Conservation (phyloP, 2,797 vertebrate genomes). For the Zalophus californianus region DNA sequence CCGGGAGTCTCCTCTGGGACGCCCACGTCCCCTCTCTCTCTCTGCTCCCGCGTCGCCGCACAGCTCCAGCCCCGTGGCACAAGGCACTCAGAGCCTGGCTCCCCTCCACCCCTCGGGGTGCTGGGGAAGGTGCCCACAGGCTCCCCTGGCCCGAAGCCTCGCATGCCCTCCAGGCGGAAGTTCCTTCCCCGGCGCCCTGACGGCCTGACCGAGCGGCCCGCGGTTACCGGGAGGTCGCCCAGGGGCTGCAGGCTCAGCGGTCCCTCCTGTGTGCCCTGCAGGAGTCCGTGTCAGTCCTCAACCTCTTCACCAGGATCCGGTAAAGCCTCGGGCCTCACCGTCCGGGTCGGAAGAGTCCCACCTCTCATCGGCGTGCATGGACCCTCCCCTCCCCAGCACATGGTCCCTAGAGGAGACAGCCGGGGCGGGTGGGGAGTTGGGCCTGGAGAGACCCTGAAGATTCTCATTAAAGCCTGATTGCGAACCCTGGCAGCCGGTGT, state of each 20-base stretch:
- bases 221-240: rapidly evolving
- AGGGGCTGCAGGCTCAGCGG: not conserved
- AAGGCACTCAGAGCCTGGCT: not conserved
- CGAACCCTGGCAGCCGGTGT: constrained; percentile 77
- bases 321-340: constrained; percentile 80
- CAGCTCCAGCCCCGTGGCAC: not conserved
- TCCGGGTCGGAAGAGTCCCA: not conserved
- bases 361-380: constrained; percentile 75
- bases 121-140: not conserved
- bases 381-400: constrained; percentile 41
- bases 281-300: constrained; percentile 97
- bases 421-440: constrained; percentile 58
- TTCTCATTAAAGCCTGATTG: constrained; percentile 86
- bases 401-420: not conserved
- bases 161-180: not conserved
- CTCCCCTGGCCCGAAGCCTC: not conserved
- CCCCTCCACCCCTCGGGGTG: not conserved
- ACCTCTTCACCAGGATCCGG: constrained; percentile 97
- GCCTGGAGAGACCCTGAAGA: constrained; percentile 72
- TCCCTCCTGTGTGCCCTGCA: constrained; percentile 77
- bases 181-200: not conserved
- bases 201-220: not conserved
- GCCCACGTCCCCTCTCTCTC: not conserved
- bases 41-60: not conserved
- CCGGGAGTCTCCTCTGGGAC: not conserved